These are phyloP conservation scores for Phaethornis superciliosus DNA, from an alignment of 2,113 vertebrate genomes.

Conservation along the genomic window DNA sequence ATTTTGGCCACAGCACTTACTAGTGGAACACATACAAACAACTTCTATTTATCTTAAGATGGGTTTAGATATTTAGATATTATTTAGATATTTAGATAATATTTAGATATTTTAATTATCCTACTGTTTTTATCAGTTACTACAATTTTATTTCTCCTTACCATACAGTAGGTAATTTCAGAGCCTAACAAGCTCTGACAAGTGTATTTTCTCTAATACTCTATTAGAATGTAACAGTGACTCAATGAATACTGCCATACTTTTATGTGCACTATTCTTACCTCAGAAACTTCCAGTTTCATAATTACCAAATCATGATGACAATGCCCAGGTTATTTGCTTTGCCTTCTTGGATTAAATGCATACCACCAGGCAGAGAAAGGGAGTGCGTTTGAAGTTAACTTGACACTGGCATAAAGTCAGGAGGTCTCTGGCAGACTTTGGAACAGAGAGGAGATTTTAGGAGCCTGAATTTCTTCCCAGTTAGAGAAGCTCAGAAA, in stretches of 20 bases:
- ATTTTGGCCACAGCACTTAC: background rate
- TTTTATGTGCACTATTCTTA: background rate
- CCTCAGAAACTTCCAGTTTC: background rate
- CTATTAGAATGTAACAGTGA: background rate
- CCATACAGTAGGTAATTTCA: background rate
- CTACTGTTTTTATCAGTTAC: background rate
- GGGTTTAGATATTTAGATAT: background rate
- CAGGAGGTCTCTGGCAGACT: background rate
- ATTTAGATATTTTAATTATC: background rate
- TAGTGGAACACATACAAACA: background rate
- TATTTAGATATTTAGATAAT: background rate
- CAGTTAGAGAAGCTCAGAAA: background rate
- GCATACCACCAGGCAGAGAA: background rate
- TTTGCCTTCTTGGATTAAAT: background rate
- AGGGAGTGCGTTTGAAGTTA: background rate
- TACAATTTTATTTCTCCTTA: background rate
- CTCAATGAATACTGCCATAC: background rate
- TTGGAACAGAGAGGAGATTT: background rate
- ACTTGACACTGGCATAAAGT: background rate
- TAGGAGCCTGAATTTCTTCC: background rate
- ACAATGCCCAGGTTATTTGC: background rate
- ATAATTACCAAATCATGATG: background rate
- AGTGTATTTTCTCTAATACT: background rate
- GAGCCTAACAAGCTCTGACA: background rate
- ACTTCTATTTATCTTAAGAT: background rate